A percentile compares a stretch with the other conserved stretches of the same genome.
Evolutionary conservation across 1,140 invertebrate genomes (phyloP).

Genomic region (Anastrepha obliqua): DNA sequence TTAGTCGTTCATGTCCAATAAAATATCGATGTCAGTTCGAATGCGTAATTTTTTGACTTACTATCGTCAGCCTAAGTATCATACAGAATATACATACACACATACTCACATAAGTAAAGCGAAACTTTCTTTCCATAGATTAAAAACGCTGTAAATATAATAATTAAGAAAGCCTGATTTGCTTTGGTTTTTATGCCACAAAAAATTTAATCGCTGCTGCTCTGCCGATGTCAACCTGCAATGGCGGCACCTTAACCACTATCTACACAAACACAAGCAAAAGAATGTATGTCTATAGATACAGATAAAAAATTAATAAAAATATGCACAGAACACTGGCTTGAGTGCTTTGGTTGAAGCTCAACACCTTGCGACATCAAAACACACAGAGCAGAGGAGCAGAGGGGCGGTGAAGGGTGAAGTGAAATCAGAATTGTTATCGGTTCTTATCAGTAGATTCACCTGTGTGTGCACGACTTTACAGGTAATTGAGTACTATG

Average conservation of each 20-base stretch:
- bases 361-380: background rate
- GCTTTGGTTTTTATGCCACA: background rate
- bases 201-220: background rate
- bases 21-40: too few species aligned
- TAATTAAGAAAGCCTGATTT: background rate
- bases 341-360: constrained; percentile 43
- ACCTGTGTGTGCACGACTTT: constrained; percentile 29
- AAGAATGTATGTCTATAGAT: background rate
- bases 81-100: background rate
- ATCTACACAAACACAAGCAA: constrained; percentile 1
- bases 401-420: background rate
- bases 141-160: background rate
- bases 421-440: constrained; percentile 47
- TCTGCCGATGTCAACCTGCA: background rate
- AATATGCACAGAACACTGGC: background rate
- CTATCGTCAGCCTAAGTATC: background rate
- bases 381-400: background rate
- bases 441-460: constrained; percentile 43
- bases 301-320: background rate
- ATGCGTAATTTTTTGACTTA: background rate
- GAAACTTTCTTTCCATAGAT: background rate
- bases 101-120: background rate
- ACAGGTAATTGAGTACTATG: background rate
- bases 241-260: background rate
- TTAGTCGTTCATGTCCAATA: too few species aligned